A percentile compares a stretch with the other conserved stretches of the same genome.
Conservation (phyloP, 2,797 vertebrate genomes). For the Chaetophractus vellerosus region DNA sequence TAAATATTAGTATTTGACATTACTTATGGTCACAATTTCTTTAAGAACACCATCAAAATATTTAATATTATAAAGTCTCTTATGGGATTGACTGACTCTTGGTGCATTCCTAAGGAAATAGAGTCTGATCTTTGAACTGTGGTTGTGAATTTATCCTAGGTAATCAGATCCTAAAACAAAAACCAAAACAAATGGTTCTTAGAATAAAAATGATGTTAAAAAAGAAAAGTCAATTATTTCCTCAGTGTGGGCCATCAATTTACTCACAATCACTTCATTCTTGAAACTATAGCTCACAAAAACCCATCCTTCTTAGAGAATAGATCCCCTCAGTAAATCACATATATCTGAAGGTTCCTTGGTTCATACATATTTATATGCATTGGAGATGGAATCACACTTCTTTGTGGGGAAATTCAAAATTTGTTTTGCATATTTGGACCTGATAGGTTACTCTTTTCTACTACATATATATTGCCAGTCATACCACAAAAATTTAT, state of each 20-base stretch:
- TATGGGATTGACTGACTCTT: background rate
- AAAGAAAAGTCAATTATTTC: background rate
- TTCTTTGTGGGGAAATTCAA: background rate
- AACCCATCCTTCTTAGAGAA: background rate
- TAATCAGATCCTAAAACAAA: background rate
- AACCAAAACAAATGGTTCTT: background rate
- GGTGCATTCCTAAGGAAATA: background rate
- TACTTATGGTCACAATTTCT: background rate
- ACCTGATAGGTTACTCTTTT: background rate
- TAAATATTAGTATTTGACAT: background rate
- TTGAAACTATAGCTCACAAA: background rate
- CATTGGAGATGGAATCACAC: background rate
- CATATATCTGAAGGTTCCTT: background rate
- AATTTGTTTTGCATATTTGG: background rate
- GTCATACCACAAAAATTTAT: background rate
- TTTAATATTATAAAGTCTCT: background rate
- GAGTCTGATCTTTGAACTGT: background rate
- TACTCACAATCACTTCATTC: background rate
- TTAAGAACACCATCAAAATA: background rate
- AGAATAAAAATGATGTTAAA: background rate
- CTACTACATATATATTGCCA: background rate
- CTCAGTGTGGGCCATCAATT: background rate
- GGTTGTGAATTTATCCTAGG: background rate
- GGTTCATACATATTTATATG: background rate
- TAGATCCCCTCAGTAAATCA: background rate